Evolutionary conservation across 1,140 invertebrate species (phyloP).

Genomic region (Trichomalopsis sarcophagae): DNA sequence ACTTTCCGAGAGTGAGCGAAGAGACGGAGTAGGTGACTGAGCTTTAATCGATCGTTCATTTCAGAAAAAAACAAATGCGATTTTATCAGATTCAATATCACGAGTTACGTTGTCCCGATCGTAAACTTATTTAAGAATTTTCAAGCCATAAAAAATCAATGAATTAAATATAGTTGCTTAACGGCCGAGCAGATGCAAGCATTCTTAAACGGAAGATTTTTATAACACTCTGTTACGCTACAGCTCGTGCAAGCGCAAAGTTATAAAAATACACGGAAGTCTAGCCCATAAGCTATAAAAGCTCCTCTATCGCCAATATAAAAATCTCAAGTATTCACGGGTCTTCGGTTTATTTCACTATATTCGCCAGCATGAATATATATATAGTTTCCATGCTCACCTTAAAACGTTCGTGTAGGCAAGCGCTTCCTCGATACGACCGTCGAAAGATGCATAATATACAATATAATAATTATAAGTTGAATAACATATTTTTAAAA

Average conservation of each 20-base stretch:
- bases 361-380: background rate
- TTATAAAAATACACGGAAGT: background rate
- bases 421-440: too few species aligned
- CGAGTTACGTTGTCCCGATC: too few species aligned
- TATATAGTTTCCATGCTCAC: background rate
- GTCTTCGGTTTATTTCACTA: background rate
- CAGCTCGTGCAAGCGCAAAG: background rate
- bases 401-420: too few species aligned
- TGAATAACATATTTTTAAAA: too few species aligned
- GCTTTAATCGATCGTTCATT: too few species aligned
- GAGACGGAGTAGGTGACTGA: too few species aligned
- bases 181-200: background rate
- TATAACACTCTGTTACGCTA: background rate
- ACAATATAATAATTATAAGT: too few species aligned
- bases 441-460: too few species aligned
- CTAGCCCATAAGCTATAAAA: background rate
- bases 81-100: too few species aligned
- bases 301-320: background rate
- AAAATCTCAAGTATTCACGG: background rate
- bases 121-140: too few species aligned
- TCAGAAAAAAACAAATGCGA: too few species aligned
- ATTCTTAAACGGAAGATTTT: background rate
- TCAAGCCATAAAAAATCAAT: background rate
- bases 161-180: background rate
- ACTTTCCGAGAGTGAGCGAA: too few species aligned